Evolutionary conservation across 2,113 vertebrate genomes (phyloP).

Genomic region (Willisornis vidua): DNA sequence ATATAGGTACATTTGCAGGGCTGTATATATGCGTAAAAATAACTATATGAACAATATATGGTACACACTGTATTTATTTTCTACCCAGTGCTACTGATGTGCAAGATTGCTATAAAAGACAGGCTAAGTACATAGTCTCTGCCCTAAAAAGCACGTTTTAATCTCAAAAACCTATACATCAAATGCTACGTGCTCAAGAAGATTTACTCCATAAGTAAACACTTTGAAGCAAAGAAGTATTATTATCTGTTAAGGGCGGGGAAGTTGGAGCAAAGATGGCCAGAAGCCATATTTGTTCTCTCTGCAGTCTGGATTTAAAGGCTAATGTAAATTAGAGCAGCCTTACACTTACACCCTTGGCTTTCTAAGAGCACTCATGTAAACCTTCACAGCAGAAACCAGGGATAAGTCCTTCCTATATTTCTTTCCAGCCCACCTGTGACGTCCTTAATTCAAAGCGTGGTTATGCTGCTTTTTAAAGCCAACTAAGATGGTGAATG

Average conservation of each 20-base stretch:
- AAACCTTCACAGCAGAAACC: background rate
- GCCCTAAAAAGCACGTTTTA: background rate
- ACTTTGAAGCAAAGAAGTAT: background rate
- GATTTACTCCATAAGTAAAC: conserved; percentile 6
- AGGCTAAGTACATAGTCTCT: background rate
- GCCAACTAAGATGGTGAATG: background rate
- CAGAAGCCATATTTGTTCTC: background rate
- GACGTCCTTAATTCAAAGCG: background rate
- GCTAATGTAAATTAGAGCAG: background rate
- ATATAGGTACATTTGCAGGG: background rate
- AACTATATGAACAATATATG: background rate
- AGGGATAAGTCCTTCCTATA: background rate
- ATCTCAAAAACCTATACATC: background rate
- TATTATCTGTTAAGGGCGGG: background rate
- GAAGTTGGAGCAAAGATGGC: background rate
- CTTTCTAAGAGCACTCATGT: background rate
- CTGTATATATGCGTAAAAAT: background rate
- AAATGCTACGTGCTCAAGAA: background rate
- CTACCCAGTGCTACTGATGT: background rate
- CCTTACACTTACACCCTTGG: background rate
- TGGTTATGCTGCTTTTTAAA: background rate
- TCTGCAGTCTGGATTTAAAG: background rate
- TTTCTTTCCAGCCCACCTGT: background rate
- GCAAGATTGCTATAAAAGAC: background rate
- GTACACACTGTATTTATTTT: background rate